Evolutionary conservation across 2,113 vertebrate genomes (phyloP).

Genomic region (Rhinichthys klamathensis): DNA sequence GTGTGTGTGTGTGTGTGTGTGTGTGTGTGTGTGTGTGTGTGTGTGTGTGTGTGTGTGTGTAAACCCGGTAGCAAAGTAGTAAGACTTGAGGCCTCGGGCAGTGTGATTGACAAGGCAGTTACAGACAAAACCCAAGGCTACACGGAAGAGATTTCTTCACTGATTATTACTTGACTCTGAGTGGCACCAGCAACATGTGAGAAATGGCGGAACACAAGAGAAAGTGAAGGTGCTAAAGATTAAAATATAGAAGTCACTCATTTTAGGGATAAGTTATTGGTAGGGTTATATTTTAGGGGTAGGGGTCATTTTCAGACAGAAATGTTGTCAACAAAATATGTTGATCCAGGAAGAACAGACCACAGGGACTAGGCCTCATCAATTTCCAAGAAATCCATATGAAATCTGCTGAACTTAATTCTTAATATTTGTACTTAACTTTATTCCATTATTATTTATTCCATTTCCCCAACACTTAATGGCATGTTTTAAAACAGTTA

Average conservation of each 20-base stretch:
- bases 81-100: neutral
- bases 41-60: neutral
- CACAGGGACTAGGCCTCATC: neutral
- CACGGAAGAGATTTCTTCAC: neutral
- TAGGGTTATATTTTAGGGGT: too few relatives aligned
- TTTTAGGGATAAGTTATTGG: too few relatives aligned
- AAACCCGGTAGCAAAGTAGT: neutral
- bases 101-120: constrained; percentile 4
- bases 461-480: neutral
- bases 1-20: too few relatives aligned
- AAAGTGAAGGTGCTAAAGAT: too few relatives aligned
- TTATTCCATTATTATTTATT: neutral
- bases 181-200: too few relatives aligned
- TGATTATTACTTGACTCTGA: neutral
- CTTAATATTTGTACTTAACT: neutral
- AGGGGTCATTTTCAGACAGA: too few relatives aligned
- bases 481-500: neutral
- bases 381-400: neutral
- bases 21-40: too few relatives aligned
- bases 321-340: too few relatives aligned
- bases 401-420: neutral
- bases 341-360: too few relatives aligned
- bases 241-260: too few relatives aligned
- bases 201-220: too few relatives aligned
- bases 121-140: neutral